Base-by-base conservation (phyloP, 2,888 invertebrate species). In the Campopleginae sp. region DNA sequence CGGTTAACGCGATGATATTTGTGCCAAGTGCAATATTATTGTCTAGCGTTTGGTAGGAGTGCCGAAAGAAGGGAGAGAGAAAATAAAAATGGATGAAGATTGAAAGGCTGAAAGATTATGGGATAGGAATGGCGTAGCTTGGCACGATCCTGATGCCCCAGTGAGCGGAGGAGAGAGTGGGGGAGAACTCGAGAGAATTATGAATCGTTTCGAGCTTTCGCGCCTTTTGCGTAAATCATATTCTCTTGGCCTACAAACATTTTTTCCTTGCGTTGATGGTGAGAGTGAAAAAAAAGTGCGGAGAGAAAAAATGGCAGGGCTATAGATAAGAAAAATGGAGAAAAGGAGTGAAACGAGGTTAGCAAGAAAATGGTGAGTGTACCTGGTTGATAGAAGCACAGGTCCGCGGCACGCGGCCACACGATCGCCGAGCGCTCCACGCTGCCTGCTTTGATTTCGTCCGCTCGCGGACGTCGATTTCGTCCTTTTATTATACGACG, bases 401-500 rank as follows among this genome's bases (percentile, higher is more conserved):
- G 91, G 90, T 93, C 93, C 92, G 92, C 93, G 91, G 92, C 92
- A 81, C 93, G 93, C 92, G 93, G 93, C 92, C 93, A 93, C 92
- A 92, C 88, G 86, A 93, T 91, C 93, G 91, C 90, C 89, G 92
- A 91, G 91, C 90, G 92, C 93, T 93, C 93, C 93, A 92, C 93
- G 92, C 92, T 93, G 93, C 90, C 90, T 91, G 90, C 86, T 91
- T 82, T 91, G 85, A 89, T 89, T 92, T 92, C 93, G 92, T 92
- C 91, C 90, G 87, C 87, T 87, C 90, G 93, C 93, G 92, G 92
- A 92, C 89, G 90, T 85, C 79, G 71, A 1, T 71, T 51, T 68
- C 68, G 17, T 4, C n/a, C 63, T 46, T 51, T 66, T 14, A 33
- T 61, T 48, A 38, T 63, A 46, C 46, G 31, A 54, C 38, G 33